A percentile compares a stretch with the other conserved stretches of the same genome.
These are phyloP conservation scores for Caenorhabditis plicata DNA, from an alignment of 2,888 invertebrate genomes.

Conservation along the genomic window DNA sequence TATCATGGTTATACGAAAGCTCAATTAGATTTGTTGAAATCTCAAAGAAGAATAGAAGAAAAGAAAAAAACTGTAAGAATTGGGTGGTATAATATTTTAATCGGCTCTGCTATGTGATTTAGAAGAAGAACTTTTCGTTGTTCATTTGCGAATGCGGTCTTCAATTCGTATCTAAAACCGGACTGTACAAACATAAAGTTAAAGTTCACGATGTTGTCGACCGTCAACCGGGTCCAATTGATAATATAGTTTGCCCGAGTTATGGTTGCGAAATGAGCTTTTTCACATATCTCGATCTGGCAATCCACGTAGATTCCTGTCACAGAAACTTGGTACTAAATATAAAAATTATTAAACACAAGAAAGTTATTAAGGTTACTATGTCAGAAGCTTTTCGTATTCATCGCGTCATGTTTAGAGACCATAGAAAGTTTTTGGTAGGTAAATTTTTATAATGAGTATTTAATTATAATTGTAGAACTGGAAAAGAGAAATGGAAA, in stretches of 20 bases:
- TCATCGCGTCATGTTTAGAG: constrained; percentile 7
- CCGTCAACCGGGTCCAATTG: background rate
- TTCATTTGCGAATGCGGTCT: constrained; percentile 17
- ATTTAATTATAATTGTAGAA: constrained; percentile 2
- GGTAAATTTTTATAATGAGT: constrained; percentile 1
- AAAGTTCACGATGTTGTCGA: constrained; percentile 5
- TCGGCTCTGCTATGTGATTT: no score
- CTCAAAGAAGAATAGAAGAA: constrained; percentile 14
- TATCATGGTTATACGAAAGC: constrained; percentile 29
- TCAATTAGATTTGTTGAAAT: constrained; percentile 27
- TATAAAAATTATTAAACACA: no score
- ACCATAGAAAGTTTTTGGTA: constrained; percentile 13
- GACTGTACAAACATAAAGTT: constrained; percentile 12
- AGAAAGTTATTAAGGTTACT: no score
- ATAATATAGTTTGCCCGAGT: constrained; percentile 21
- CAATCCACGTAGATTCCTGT: constrained; percentile 26
- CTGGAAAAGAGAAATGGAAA: constrained; percentile 24
- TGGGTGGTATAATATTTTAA: no score
- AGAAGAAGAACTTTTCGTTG: no score
- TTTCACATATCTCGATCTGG: constrained; percentile 34
- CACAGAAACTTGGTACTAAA: constrained; percentile 29
- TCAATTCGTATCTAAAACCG: constrained; percentile 17
- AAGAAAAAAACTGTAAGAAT: no score
- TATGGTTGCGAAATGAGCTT: constrained; percentile 24
- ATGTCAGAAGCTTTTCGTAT: constrained; percentile 7